A percentile compares a stretch with the other conserved stretches of the same genome.
phyloP scores from a whole-genome alignment of 2,797 vertebrate genomes.

The Monodelphis domestica region DNA sequence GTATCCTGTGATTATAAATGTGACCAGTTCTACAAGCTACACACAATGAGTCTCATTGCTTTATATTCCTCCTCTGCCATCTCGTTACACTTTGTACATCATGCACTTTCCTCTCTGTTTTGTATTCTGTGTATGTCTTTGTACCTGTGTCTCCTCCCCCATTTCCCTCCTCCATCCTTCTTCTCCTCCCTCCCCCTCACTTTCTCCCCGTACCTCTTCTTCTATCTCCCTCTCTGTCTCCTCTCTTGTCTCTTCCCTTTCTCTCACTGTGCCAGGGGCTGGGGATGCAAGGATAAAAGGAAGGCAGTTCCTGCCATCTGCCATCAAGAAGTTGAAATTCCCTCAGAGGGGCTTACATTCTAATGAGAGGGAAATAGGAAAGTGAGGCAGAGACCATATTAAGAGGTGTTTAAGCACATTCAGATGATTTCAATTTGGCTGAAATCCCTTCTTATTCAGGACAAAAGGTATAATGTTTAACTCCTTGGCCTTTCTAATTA shows the following conservation, averaged over 20 bases:
- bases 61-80: not conserved
- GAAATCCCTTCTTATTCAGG: not conserved
- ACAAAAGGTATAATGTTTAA: not conserved
- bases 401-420: not conserved
- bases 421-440: not conserved
- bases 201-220: not conserved
- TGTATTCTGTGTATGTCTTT: not conserved
- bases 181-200: not conserved
- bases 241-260: too few relatives aligned
- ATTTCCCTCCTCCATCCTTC: not conserved
- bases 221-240: not conserved
- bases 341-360: too few relatives aligned
- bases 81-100: not conserved
- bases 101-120: not conserved
- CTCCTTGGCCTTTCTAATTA: not conserved
- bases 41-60: not conserved
- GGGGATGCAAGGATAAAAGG: not conserved
- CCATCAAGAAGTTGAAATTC: not conserved
- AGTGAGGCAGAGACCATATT: not conserved
- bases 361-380: not conserved
- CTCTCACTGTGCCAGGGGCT: not conserved
- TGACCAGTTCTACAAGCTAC: not conserved
- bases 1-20: not conserved
- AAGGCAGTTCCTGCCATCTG: not conserved
- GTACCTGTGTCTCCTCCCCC: not conserved